A percentile compares a stretch with the other conserved stretches of the same genome.
Evolutionary conservation across 1,140 invertebrate species (phyloP).

Genomic region (Trichomalopsis sarcophagae): DNA sequence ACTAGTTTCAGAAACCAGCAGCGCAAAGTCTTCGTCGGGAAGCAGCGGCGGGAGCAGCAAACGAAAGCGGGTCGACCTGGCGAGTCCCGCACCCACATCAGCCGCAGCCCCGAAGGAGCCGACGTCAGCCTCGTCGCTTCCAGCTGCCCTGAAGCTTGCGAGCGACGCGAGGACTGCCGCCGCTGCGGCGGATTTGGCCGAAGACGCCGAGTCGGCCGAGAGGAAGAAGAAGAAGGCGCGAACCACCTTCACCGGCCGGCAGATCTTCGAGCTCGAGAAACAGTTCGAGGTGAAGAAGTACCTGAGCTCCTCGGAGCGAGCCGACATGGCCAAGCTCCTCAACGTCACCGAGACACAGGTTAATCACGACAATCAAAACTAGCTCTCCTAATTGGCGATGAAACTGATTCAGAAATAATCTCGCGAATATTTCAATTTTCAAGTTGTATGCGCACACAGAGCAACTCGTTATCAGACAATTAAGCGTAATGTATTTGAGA

Average conservation of each 20-base stretch:
- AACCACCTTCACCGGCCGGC: conserved; percentile 95
- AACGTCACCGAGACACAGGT: conserved; percentile 98
- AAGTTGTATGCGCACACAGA: too few species aligned
- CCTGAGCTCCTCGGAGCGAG: conserved; percentile 93
- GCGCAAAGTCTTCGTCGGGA: background rate
- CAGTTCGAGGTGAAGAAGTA: conserved; percentile 98
- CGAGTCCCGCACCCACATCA: background rate
- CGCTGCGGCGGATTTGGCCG: background rate
- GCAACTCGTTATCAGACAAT: background rate
- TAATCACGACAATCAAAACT: too few species aligned
- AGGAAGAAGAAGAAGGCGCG: conserved; percentile 94
- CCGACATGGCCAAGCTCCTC: conserved; percentile 94
- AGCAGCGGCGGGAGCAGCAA: conserved; percentile 23
- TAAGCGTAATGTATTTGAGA: background rate
- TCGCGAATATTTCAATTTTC: too few species aligned
- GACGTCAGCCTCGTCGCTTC: background rate
- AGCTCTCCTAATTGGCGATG: too few species aligned
- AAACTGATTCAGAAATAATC: too few species aligned
- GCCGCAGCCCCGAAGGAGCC: background rate
- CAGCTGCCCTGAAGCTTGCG: conserved; percentile 4
- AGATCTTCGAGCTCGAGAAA: conserved; percentile 97
- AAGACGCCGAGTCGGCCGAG: conserved; percentile 78
- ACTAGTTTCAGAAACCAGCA: conserved; percentile 27
- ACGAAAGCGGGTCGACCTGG: conserved; percentile 29
- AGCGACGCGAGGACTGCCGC: background rate